Evolutionary conservation across 2,797 vertebrate genomes (phyloP).

Genomic region (Anguilla pacifica): DNA sequence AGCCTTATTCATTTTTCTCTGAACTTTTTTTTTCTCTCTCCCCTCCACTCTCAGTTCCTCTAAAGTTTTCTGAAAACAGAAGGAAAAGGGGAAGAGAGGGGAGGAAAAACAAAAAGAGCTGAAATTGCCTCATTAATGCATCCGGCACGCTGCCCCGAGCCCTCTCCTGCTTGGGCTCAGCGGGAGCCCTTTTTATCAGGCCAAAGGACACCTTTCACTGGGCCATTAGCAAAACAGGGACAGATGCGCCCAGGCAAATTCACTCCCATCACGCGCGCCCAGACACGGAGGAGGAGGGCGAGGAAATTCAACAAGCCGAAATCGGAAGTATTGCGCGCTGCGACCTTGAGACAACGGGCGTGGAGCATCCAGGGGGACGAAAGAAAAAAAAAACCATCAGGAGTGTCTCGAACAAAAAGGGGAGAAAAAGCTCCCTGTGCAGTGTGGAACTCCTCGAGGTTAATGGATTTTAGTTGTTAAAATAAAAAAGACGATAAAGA

Average conservation of each 20-base stretch:
- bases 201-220: conserved; percentile 62
- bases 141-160: conserved; percentile 51
- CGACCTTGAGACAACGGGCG: conserved; percentile 51
- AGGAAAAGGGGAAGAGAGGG: conserved; percentile 18
- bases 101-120: conserved; percentile 36
- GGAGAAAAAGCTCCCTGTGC: conserved; percentile 27
- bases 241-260: conserved; percentile 57
- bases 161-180: conserved; percentile 52
- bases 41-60: conserved; percentile 34
- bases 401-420: conserved; percentile 30
- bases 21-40: conserved; percentile 34
- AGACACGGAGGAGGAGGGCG: conserved; percentile 8
- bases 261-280: conserved; percentile 43
- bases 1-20: conserved; percentile 40
- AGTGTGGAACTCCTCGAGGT: conserved; percentile 39
- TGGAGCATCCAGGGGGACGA: conserved; percentile 30
- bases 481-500: conserved; percentile 46
- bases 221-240: conserved; percentile 63
- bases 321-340: conserved; percentile 32
- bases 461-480: conserved; percentile 61
- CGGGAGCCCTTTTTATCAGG: conserved; percentile 60
- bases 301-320: not conserved
- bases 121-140: conserved; percentile 62
- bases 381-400: conserved; percentile 32
- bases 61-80: conserved; percentile 32